phyloP scores from a whole-genome alignment of 2,888 invertebrate species.

The Tortricodes alternella region DNA sequence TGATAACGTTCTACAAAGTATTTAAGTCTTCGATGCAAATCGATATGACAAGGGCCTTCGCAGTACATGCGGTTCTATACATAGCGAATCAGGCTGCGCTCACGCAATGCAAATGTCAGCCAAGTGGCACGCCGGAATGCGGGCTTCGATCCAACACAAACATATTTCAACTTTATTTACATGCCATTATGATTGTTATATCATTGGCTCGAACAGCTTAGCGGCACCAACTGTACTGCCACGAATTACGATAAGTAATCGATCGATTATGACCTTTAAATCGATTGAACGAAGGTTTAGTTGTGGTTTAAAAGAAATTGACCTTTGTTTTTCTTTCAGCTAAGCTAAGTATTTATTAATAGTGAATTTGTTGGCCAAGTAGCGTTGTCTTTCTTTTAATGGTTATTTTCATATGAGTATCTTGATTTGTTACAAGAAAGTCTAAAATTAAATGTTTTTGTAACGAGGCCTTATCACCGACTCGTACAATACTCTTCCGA shows the following conservation, averaged over 20 bases:
- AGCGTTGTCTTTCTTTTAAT: too few relatives aligned
- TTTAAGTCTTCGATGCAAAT: too few relatives aligned
- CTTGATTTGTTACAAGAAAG: too few relatives aligned
- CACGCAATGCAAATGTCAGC: constrained; percentile 62
- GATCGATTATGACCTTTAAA: constrained; percentile 27
- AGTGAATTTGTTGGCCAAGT: not conserved
- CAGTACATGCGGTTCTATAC: constrained; percentile 19
- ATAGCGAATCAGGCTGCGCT: constrained; percentile 31
- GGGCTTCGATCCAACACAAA: constrained; percentile 42
- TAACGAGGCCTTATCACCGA: too few relatives aligned
- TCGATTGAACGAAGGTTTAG: constrained; percentile 13
- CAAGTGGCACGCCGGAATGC: constrained; percentile 68
- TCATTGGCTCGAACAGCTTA: not conserved
- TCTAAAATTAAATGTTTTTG: too few relatives aligned
- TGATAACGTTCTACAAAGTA: too few relatives aligned
- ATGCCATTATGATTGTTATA: not conserved
- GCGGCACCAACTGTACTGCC: not conserved
- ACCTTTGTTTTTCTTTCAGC: constrained; percentile 13
- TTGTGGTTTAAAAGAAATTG: constrained; percentile 15
- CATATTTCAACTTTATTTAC: not conserved
- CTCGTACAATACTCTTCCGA: too few relatives aligned
- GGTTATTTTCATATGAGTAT: too few relatives aligned
- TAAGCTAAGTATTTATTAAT: not conserved
- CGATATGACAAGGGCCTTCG: not conserved
- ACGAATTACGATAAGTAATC: constrained; percentile 11